Percentiles rank a stretch among this genome's conserved stretches.
phyloP scores from a whole-genome alignment of 2,797 vertebrate genomes.

The Sarcophilus harrisii region DNA sequence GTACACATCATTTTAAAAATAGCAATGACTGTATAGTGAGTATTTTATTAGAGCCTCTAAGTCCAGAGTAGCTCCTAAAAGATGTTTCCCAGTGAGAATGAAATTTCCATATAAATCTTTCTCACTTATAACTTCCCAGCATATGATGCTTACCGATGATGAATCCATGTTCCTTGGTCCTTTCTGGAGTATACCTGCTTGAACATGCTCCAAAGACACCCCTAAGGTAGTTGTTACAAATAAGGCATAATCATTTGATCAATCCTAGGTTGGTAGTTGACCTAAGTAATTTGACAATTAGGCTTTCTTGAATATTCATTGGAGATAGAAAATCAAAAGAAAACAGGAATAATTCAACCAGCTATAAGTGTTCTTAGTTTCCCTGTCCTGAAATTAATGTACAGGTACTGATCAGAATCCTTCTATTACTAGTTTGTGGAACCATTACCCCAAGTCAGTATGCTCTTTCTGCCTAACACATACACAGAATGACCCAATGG shows the following conservation, averaged over 20 bases:
- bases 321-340: slow-evolving; percentile 49
- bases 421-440: slow-evolving; percentile 69
- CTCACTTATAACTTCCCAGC: background rate
- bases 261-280: background rate
- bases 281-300: slow-evolving; percentile 46
- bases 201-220: slow-evolving; percentile 14
- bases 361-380: slow-evolving; percentile 55
- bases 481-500: background rate
- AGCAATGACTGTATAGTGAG: slow-evolving; percentile 15
- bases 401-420: slow-evolving; percentile 67
- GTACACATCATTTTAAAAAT: slow-evolving; percentile 6
- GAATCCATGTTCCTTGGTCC: slow-evolving; percentile 2
- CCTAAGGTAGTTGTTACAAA: slow-evolving; percentile 39
- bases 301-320: background rate
- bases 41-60: slow-evolving; percentile 33
- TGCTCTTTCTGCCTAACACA: slow-evolving; percentile 65
- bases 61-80: slow-evolving; percentile 32
- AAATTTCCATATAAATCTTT: slow-evolving; percentile 33
- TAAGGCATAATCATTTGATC: slow-evolving; percentile 28
- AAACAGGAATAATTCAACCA: slow-evolving; percentile 55
- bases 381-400: slow-evolving; percentile 31
- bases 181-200: slow-evolving; percentile 37
- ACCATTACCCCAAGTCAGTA: slow-evolving; percentile 73
- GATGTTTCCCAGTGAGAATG: slow-evolving; percentile 25
- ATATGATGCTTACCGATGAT: background rate